A percentile compares a stretch with the other conserved stretches of the same genome.
Evolutionary conservation across 2,888 invertebrate genomes (phyloP).

Genomic region (Dendrolimus pini): DNA sequence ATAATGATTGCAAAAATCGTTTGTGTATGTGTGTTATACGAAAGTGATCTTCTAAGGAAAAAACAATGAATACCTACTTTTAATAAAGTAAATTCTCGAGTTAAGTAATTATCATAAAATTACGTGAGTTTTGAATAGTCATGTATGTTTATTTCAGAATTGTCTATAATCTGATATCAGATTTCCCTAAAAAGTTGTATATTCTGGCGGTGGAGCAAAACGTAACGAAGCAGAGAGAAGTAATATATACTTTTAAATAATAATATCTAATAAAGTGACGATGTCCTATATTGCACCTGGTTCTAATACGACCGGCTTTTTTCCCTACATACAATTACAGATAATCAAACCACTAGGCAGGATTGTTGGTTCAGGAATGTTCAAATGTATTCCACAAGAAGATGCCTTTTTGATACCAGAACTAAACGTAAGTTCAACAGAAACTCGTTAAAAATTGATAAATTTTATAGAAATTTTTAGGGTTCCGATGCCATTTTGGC

Average conservation of each 20-base stretch:
- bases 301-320: not conserved
- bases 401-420: constrained; percentile 77
- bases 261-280: not conserved
- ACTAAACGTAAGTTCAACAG: constrained; percentile 39
- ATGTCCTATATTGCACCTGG: too few species aligned
- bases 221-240: constrained; percentile 66
- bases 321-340: constrained; percentile 27
- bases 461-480: too few species aligned
- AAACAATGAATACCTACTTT: too few species aligned
- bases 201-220: constrained; percentile 80
- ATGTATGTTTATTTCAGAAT: constrained; percentile 43
- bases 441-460: too few species aligned
- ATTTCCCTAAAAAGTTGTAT: constrained; percentile 76
- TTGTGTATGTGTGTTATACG: too few species aligned
- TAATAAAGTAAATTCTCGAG: too few species aligned
- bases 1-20: too few species aligned
- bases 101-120: too few species aligned
- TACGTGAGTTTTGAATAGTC: not conserved
- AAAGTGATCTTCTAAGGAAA: too few species aligned
- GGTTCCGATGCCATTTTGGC: too few species aligned
- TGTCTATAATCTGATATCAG: constrained; percentile 55
- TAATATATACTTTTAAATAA: constrained; percentile 13
- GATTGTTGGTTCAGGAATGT: constrained; percentile 69
- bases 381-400: constrained; percentile 70
- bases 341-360: constrained; percentile 77